A percentile compares a stretch with the other conserved stretches of the same genome.
These are phyloP conservation scores for Semicossyphus pulcher DNA, from an alignment of 2,113 vertebrate species.

Conservation along the genomic window DNA sequence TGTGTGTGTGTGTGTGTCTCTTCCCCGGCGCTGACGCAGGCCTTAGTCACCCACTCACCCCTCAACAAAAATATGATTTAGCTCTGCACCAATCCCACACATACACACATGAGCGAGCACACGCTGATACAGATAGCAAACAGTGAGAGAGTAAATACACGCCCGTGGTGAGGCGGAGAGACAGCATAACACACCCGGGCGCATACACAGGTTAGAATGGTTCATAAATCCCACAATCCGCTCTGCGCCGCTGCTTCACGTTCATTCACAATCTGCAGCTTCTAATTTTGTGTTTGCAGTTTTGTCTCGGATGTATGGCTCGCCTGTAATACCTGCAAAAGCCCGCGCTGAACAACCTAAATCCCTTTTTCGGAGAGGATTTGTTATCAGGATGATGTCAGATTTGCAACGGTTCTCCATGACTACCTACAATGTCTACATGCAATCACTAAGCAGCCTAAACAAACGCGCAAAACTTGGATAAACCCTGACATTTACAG, in stretches of 20 bases:
- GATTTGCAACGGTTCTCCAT: constrained; percentile 5
- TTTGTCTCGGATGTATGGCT: constrained; percentile 9
- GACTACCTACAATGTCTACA: not conserved
- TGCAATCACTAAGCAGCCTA: not conserved
- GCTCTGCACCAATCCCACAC: constrained; percentile 53
- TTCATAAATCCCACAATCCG: not conserved
- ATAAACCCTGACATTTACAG: too few species aligned
- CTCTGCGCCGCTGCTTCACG: not conserved
- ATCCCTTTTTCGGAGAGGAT: constrained; percentile 43
- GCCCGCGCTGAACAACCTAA: constrained; percentile 16
- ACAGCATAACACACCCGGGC: not conserved
- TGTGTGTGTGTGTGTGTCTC: not conserved
- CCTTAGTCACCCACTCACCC: constrained; percentile 57
- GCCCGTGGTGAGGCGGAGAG: not conserved
- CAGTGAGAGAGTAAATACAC: constrained; percentile 17
- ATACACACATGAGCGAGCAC: not conserved
- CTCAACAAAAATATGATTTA: constrained; percentile 61
- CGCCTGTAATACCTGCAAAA: constrained; percentile 38
- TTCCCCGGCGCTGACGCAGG: constrained; percentile 40
- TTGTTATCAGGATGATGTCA: constrained; percentile 46
- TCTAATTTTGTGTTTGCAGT: constrained; percentile 1
- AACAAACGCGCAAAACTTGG: not conserved
- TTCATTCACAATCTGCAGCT: not conserved
- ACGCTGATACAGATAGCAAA: not conserved
- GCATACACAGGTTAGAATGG: not conserved